phyloP scores from a whole-genome alignment of 2,113 vertebrate species.

The Hippotragus niger region DNA sequence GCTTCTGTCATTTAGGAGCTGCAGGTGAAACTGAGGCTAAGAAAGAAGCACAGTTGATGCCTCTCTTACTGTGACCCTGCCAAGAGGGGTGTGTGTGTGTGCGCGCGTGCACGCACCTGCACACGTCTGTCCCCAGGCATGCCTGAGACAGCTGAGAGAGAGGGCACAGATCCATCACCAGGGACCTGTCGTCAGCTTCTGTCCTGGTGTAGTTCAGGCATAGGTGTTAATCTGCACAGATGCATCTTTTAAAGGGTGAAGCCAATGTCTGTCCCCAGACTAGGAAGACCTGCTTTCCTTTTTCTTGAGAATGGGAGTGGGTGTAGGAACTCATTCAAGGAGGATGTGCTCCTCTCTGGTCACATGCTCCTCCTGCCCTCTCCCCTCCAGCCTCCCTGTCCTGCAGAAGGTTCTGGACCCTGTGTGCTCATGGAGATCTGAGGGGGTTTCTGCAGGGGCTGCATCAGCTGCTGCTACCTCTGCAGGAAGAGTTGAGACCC shows the following conservation, averaged over 20 bases:
- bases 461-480: neutral
- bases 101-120: fast-evolving
- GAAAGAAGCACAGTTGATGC: neutral
- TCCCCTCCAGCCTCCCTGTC: neutral
- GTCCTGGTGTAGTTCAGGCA: neutral
- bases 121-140: neutral
- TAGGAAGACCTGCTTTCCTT: neutral
- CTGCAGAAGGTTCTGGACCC: neutral
- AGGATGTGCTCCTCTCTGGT: neutral
- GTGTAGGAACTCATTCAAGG: neutral
- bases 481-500: neutral
- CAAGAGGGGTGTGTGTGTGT: neutral
- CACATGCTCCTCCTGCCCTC: neutral
- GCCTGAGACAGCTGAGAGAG: neutral
- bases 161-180: neutral
- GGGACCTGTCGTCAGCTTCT: neutral
- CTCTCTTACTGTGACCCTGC: neutral
- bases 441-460: neutral
- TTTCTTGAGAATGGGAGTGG: neutral
- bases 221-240: neutral
- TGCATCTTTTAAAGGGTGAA: neutral
- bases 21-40: neutral
- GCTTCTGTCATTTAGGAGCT: neutral
- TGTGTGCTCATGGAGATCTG: neutral
- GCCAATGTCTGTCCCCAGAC: neutral